A percentile compares a stretch with the other conserved stretches of the same genome.
Conservation (phyloP, 2,888 invertebrate genomes). For the Stictocephala bisonia region DNA sequence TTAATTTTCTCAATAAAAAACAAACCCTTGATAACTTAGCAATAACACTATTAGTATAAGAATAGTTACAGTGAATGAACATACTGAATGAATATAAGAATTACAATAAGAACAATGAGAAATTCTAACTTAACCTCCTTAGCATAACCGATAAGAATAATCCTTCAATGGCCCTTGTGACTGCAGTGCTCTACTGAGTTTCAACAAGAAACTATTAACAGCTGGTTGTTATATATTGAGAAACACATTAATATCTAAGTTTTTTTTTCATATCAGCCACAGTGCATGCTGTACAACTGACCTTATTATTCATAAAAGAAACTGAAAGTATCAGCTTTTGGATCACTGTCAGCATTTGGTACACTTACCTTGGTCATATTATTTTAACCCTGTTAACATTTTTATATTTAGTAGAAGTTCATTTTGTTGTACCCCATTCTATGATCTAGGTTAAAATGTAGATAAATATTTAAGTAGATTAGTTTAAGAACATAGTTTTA, state of each 20-base stretch:
- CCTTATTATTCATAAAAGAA: constrained; percentile 4
- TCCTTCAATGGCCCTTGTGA: background rate
- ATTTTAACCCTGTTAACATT: too few species aligned
- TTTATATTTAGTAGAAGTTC: too few species aligned
- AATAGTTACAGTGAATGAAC: too few species aligned
- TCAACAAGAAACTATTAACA: constrained; percentile 1
- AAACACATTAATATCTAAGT: background rate
- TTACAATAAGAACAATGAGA: background rate
- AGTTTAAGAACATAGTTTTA: too few species aligned
- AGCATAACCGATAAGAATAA: background rate
- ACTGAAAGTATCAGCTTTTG: background rate
- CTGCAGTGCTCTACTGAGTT: background rate
- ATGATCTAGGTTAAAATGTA: too few species aligned
- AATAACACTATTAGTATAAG: too few species aligned
- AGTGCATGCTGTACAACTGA: background rate
- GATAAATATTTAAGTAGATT: too few species aligned
- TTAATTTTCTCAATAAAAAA: too few species aligned
- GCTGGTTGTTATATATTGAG: background rate
- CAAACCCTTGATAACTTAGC: too few species aligned
- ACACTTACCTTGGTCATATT: background rate
- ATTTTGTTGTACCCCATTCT: too few species aligned
- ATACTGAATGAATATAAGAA: too few species aligned
- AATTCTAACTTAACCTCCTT: constrained; percentile 1
- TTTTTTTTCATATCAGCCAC: background rate
- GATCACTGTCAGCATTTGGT: too few species aligned